Base-by-base conservation (phyloP, 2,113 vertebrate species). In the Silurus meridionalis region DNA sequence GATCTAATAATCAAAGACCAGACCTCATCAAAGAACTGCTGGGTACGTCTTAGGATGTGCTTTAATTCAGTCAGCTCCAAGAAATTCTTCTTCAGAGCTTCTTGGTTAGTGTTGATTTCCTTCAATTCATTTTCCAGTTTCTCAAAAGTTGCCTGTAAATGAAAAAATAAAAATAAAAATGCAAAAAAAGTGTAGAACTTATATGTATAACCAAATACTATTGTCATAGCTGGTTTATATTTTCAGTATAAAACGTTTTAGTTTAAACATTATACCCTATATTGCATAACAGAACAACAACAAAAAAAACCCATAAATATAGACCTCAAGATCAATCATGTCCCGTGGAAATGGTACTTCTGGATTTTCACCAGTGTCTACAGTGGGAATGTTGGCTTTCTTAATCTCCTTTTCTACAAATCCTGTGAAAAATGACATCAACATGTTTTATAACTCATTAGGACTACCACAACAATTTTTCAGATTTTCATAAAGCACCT, bases 11-110 rank as follows among this genome's bases (percentile, higher is more conserved):
- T 48, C 9, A 90, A 93, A 92, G 93, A 92, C 90, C 95, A 95
- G 95, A 99, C 98, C 98, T 99, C 98, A 88, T 99, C 97, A 94
- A 99, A 99, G 94, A 99, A 99, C 87, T 99, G 98, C 92, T 99
- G 98, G 7, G 98, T 99, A 92, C 98, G 97, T 82, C 97, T 97
- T 90, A 99, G 95, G 89, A 99, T 99, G 93, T 97, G 98, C 90
- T 99, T 99, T 91, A 99, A 95, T 91, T 99, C 98, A 0, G 97
- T 99, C 93, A 99, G 92, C 89, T 99, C 98, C 91, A 99, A 93
- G 92, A 99, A 99, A 92, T 99, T 99, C 91, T 95, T 98, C 94
- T 99, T 99, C 87, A 99, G 93, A 7, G 98, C 98, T 87, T 99
- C 98, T 92, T 99, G 98, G 92, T 99, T 99, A n/a, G 97, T 98